phyloP scores from a whole-genome alignment of 2,113 vertebrate genomes.

The Butorides virescens region DNA sequence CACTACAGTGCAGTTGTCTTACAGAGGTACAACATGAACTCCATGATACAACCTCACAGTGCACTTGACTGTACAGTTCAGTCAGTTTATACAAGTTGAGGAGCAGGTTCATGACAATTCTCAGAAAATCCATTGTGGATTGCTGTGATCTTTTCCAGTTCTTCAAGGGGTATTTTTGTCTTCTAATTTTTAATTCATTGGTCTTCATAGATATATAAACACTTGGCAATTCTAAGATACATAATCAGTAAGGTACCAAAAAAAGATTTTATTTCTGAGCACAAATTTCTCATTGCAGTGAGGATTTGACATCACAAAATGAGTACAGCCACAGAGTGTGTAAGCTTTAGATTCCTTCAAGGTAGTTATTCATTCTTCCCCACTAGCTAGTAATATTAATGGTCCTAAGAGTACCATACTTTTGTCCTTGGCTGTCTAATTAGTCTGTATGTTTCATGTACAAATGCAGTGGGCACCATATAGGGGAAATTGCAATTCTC shows the following conservation, averaged over 20 bases:
- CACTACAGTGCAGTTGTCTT: neutral
- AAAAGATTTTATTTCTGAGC: neutral
- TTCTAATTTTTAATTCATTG: neutral
- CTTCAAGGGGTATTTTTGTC: neutral
- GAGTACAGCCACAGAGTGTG: neutral
- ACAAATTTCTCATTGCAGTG: neutral
- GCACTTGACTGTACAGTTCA: neutral
- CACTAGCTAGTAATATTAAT: neutral
- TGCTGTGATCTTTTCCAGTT: neutral
- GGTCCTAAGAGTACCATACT: neutral
- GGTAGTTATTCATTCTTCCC: neutral
- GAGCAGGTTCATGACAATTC: neutral
- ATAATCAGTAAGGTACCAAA: neutral
- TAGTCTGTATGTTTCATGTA: neutral
- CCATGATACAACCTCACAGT: neutral
- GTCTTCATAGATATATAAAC: neutral
- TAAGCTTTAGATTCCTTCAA: neutral
- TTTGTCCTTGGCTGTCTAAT: neutral
- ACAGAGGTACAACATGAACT: neutral
- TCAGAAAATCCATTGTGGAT: neutral
- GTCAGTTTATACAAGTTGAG: neutral
- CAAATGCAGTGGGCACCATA: neutral
- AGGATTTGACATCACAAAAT: neutral
- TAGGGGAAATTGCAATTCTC: neutral
- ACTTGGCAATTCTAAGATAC: neutral